Base-by-base conservation (phyloP, 1,140 invertebrate species). In the Drosophila triauraria region DNA sequence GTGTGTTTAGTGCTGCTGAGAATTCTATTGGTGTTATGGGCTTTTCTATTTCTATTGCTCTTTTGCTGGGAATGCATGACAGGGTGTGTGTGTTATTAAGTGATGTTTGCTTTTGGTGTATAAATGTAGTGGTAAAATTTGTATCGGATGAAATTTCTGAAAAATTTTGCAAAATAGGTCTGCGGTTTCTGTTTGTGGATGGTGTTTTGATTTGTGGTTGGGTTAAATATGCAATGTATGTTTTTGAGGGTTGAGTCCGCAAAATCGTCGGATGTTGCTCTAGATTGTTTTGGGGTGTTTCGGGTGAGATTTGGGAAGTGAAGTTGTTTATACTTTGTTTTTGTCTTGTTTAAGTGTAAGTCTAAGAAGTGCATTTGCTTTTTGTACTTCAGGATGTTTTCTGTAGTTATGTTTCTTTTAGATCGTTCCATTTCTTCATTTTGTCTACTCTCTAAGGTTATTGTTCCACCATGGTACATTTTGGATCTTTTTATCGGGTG, bases 211-310 rank as follows among this genome's bases (percentile, higher is more conserved):
- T 53, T 53, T 25, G 56, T 46, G 43, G 27, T 5, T 48, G 62
- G 51, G 43, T 57, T 57, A 3, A 38, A 23, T 3, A 67, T 58
- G 44, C 54, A 58, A 32, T 67, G 54, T 42, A 42, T 65, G 48
- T 53, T 4, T 53, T 63, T 43, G 25, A 17, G 58, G 43, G 30
- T 51, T 44, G 12, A 47, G 27, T n/a, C 43, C 17, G 56, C 17
- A 40, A 35, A 48, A 60, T 10, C 54, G 67, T 20, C 67, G 20
- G 40, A 42, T 42, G 40, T 42, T 42, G 25, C 20, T 20, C 20
- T 20, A 20, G 20, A 20, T 20, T 20, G 20, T 20, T 20, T 20
- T 20, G 20, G 20, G 20, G 20, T 20, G 20, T 27, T 27, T 27
- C 6, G 25, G 25, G 25, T 27, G 25, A 27, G 25, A 27, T 27